These are phyloP conservation scores for Cheilosia impressa DNA, from an alignment of 2,888 invertebrate species.

Conservation along the genomic window DNA sequence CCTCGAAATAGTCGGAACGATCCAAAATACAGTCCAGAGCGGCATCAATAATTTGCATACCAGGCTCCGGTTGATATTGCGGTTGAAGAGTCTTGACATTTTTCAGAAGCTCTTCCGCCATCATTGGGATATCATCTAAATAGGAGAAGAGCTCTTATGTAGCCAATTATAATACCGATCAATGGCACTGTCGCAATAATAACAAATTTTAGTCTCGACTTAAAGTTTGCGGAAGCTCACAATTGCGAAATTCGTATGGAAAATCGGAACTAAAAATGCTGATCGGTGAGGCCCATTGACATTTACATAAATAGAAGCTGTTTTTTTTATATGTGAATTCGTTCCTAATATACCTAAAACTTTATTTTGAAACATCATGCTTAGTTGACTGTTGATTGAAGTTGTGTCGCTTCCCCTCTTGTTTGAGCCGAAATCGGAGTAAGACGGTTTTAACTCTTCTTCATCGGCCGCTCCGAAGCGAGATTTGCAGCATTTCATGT, in stretches of 20 bases:
- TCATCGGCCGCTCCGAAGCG: background rate
- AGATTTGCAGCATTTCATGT: background rate
- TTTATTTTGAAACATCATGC: conserved; percentile 36
- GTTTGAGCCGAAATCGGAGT: conserved; percentile 13
- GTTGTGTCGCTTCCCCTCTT: background rate
- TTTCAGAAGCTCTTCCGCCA: conserved; percentile 77
- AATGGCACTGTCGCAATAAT: too few relatives aligned
- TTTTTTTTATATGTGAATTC: background rate
- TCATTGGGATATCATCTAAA: conserved; percentile 40
- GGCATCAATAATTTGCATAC: conserved; percentile 78
- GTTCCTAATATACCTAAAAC: conserved; percentile 31
- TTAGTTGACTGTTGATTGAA: conserved; percentile 9
- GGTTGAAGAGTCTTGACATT: conserved; percentile 77
- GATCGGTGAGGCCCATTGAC: too few relatives aligned
- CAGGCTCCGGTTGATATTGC: conserved; percentile 79
- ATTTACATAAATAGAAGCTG: too few relatives aligned
- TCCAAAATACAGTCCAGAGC: conserved; percentile 77
- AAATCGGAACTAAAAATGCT: too few relatives aligned
- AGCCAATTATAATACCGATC: too few relatives aligned
- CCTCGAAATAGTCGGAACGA: conserved; percentile 78
- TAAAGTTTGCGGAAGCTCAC: too few relatives aligned
- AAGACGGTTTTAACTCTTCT: conserved; percentile 11
- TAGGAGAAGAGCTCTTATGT: too few relatives aligned
- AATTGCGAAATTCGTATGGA: too few relatives aligned
- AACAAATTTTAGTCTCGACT: too few relatives aligned